These are phyloP conservation scores for Hyperoplus lanceolatus DNA, from an alignment of 2,797 vertebrate species.

Conservation along the genomic window DNA sequence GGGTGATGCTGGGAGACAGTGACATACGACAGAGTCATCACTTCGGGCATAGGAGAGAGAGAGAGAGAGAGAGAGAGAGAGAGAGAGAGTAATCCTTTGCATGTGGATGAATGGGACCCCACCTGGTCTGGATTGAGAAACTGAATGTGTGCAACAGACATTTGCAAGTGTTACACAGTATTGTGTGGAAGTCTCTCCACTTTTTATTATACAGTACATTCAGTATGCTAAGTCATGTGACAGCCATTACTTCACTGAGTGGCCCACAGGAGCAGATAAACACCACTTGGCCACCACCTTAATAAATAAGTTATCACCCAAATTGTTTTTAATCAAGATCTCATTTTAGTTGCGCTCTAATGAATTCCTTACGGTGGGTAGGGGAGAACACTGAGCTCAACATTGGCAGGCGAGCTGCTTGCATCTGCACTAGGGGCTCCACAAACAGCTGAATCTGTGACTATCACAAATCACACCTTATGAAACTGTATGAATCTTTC, in stretches of 20 bases:
- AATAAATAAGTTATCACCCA: slow-evolving; percentile 65
- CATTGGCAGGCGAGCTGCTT: slow-evolving; percentile 28
- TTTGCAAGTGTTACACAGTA: slow-evolving; percentile 18
- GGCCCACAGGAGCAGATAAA: slow-evolving; percentile 64
- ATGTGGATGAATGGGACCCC: slow-evolving; percentile 22
- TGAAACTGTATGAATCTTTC: background rate
- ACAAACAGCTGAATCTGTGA: slow-evolving; percentile 6
- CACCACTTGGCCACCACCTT: slow-evolving; percentile 42
- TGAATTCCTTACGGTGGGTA: slow-evolving; percentile 55
- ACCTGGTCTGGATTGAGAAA: slow-evolving; percentile 21
- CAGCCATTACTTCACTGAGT: slow-evolving; percentile 55
- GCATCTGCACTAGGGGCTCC: slow-evolving; percentile 3
- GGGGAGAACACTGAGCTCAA: slow-evolving; percentile 37
- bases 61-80: background rate
- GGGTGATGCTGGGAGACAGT: slow-evolving; percentile 70
- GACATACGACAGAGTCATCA: slow-evolving; percentile 60
- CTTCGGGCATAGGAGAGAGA: background rate
- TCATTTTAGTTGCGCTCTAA: slow-evolving; percentile 55
- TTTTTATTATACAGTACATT: slow-evolving; percentile 16
- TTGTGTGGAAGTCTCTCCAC: slow-evolving; percentile 18
- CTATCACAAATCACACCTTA: background rate
- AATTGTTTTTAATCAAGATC: slow-evolving; percentile 75
- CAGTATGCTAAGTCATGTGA: slow-evolving; percentile 40
- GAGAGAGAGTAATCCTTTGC: slow-evolving; percentile 29
- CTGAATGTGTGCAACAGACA: slow-evolving; percentile 8